Evolutionary conservation across 2,797 vertebrate genomes (phyloP), one percentile per base, ranked within the genome.

Genomic region (Periparus ater): DNA sequence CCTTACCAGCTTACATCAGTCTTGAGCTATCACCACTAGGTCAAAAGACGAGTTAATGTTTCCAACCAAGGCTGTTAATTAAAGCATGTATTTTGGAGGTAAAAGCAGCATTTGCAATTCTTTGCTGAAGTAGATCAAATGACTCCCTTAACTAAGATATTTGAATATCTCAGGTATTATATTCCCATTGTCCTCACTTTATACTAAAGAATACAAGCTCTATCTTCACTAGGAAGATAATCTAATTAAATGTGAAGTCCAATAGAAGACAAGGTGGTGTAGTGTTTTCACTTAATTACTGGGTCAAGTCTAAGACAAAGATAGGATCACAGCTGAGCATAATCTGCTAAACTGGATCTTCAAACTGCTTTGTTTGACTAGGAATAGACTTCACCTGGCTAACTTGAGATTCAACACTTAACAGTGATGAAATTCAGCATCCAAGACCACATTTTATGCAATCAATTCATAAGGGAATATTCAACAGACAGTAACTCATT

Each of bases 351-450:
- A 88, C 66, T 73, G 53, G 54, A 78, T 85, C 70, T 93, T 66
- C 88, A 91, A 80, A 96, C 47, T 86, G 83, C 62, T 92, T 84
- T 88, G 54, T 88, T 81, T 92, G 83, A 88, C 73, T 51, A 38
- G n/a, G 44, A 71, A 82, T 73, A 86, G 55, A 76, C 67, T 89
- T 91, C 40, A 75, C 29, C 47, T 75, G 68, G 13, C 44, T 50
- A 42, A 78, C 14, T 7, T 58, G 25, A 85, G 30, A 54, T 22
- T 40, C 0, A 9, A 75, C 61, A 74, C 51, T 40, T 73, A 79
- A 47, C 10, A 60, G 40, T 12, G n/a, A 4, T 78, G 29, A 86
- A 88, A 94, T 38, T 66, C 47, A 78, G 20, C 25, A 81, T 62
- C 21, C 10, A 77, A 58, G 42, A 47, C 34, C 47, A 75, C 30